A percentile compares a stretch with the other conserved stretches of the same genome.
These are phyloP conservation scores for Heteronetta atricapilla DNA, from an alignment of 2,113 vertebrate genomes.

Conservation along the genomic window DNA sequence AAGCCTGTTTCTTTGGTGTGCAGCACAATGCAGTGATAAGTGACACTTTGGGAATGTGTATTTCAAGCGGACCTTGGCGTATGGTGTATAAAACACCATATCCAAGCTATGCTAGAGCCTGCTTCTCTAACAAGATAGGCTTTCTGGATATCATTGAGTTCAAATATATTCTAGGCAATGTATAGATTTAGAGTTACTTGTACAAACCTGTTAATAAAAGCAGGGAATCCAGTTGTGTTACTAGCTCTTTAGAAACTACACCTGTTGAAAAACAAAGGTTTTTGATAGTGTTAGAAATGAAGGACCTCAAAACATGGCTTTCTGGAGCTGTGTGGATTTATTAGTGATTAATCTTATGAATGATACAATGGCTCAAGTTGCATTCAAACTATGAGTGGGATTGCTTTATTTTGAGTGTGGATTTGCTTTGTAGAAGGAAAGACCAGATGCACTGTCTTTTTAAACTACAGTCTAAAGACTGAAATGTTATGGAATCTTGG, in stretches of 20 bases:
- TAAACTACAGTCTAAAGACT: not conserved
- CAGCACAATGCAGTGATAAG: not conserved
- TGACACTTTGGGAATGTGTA: not conserved
- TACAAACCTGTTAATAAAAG: not conserved
- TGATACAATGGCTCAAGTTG: not conserved
- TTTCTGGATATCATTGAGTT: not conserved
- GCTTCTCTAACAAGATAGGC: not conserved
- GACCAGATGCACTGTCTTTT: not conserved
- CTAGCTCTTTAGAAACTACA: not conserved
- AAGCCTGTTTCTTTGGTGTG: not conserved
- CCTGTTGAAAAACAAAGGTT: not conserved
- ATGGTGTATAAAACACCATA: not conserved
- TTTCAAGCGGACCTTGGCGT: not conserved
- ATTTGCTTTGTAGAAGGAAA: not conserved
- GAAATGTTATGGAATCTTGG: not conserved
- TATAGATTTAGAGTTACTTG: not conserved
- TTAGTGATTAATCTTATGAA: not conserved
- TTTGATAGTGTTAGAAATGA: not conserved
- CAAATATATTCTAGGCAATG: not conserved
- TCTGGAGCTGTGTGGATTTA: not conserved
- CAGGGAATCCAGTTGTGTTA: not conserved
- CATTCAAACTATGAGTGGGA: not conserved
- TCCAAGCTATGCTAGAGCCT: not conserved
- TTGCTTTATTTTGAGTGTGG: not conserved
- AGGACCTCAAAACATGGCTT: not conserved